Evolutionary conservation across 2,797 vertebrate species (phyloP).

Genomic region (Schizopygopsis pylzovi): DNA sequence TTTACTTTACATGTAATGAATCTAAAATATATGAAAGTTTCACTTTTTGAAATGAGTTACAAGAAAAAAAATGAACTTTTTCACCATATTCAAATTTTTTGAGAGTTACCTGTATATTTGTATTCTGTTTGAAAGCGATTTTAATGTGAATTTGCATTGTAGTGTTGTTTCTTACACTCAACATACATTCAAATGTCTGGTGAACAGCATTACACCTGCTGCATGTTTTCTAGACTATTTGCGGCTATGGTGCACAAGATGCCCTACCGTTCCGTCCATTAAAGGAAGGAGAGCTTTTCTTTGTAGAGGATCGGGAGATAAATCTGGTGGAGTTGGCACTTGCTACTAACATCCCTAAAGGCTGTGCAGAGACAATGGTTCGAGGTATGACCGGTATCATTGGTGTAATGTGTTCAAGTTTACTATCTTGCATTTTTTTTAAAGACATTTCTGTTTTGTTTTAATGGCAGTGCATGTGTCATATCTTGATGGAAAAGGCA

Average conservation of each 20-base stretch:
- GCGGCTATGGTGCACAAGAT: slow-evolving; percentile 88
- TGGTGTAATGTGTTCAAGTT: background rate
- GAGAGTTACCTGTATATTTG: background rate
- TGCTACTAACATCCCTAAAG: slow-evolving; percentile 92
- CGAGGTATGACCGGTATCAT: slow-evolving; percentile 74
- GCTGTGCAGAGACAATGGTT: slow-evolving; percentile 88
- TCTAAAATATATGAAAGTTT: no score
- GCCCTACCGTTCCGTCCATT: slow-evolving; percentile 81
- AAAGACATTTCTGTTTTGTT: background rate
- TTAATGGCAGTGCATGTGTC: slow-evolving; percentile 84
- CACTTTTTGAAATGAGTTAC: no score
- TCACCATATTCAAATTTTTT: no score
- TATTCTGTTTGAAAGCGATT: background rate
- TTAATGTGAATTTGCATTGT: background rate
- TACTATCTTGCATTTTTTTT: background rate
- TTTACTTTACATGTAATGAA: no score
- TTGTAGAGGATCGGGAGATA: slow-evolving; percentile 88
- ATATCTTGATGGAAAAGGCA: slow-evolving; percentile 92
- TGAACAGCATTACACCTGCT: background rate
- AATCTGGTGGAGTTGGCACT: slow-evolving; percentile 91
- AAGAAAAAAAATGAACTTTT: no score
- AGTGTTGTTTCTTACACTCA: background rate
- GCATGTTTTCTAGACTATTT: slow-evolving; percentile 76
- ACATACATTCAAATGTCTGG: no score
- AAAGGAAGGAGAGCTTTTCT: slow-evolving; percentile 90